Base-by-base conservation (phyloP, 2,113 vertebrate species). In the Cyprinodon tularosa region DNA sequence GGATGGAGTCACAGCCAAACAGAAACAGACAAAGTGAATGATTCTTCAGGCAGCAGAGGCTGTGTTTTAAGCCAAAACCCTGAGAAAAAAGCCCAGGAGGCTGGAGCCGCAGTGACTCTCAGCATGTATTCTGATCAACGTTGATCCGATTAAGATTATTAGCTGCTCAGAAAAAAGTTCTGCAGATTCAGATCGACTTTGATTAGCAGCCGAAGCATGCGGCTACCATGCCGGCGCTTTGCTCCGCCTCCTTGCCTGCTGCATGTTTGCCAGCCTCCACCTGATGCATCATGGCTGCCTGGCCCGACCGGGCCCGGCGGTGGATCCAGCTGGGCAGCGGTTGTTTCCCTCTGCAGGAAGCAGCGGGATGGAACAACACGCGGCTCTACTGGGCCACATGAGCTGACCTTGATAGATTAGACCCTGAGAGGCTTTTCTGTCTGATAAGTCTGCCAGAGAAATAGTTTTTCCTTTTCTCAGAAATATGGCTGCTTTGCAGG, bases 341-440 rank as follows among this genome's bases (percentile, higher is more conserved):
- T 72, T 59, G 80, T 78, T 72, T 80, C 84, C 72, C 82, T 68
- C 78, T 67, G 80, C 76, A 60, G 78, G 83, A 84, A 87, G 89
- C 86, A 87, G 83, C 71, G 70, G 87, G 83, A 83, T 77, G 83
- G 87, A 93, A 93, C 90, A 92, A 89, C 88, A 88, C 65, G 68
- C 80, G 87, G 83, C 91, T 91, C 87, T 90, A 86, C 88, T 77
- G 75, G 90, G 88, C 88, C 92, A 91, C 92, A 90, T 89, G 88
- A 44, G 83, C 91, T 93, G 93, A 94, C 94, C 94, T 94, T 94
- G 92, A 91, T 93, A 94, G 92, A 94, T 94, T 94, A 93, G 82
- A 88, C 67, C 63, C 84, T 84, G 84, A 92, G 84, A 90, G 78
- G 77, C 82, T 90, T 92, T 90, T 87, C 84, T 84, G 85, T 90